These are phyloP conservation scores for Pygoscelis adeliae DNA, from an alignment of 2,113 vertebrate species.

Conservation along the genomic window DNA sequence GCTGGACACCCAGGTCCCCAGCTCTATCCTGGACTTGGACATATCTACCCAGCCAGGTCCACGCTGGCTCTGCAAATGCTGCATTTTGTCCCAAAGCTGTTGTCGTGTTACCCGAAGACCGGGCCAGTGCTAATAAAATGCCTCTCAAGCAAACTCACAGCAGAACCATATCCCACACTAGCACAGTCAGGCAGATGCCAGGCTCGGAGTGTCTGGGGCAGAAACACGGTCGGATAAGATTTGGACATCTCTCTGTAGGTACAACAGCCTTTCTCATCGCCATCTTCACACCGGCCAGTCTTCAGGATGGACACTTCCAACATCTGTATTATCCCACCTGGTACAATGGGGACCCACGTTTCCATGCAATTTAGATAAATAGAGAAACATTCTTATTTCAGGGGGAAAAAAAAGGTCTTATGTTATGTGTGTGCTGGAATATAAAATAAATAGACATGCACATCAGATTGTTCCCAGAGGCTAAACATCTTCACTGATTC, in stretches of 20 bases:
- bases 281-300: neutral
- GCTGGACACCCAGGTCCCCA: neutral
- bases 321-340: neutral
- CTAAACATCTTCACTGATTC: neutral
- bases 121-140: neutral
- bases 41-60: neutral
- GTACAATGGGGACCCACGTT: fast-evolving
- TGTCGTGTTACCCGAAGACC: neutral
- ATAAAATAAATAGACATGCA: neutral
- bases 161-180: neutral
- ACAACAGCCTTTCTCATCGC: neutral
- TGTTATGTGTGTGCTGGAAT: neutral
- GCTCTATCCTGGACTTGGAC: neutral
- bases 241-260: neutral
- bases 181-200: neutral
- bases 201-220: neutral
- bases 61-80: neutral
- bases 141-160: neutral
- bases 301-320: neutral
- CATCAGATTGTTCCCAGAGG: neutral
- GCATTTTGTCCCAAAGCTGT: fast-evolving
- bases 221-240: neutral
- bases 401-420: neutral
- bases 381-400: neutral
- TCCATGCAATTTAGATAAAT: neutral